phyloP scores from a whole-genome alignment of 2,797 vertebrate species.

The Melanotaenia trifasciata region DNA sequence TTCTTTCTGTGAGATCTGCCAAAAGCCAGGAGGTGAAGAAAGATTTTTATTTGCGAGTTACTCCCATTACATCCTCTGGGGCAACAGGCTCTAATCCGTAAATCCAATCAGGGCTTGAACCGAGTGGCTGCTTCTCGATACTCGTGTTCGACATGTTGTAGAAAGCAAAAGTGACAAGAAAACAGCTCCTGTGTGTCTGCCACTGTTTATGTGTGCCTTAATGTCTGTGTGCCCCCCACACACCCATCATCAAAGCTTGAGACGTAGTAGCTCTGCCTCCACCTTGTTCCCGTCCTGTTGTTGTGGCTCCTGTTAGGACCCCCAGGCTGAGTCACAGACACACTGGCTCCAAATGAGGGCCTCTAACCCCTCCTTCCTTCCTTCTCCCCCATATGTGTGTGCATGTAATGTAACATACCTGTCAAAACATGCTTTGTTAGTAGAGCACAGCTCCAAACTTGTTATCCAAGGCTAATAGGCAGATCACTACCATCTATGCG shows the following conservation, averaged over 20 bases:
- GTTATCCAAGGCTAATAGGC: constrained; percentile 69
- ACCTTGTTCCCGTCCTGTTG: constrained; percentile 53
- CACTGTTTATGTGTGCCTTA: constrained; percentile 40
- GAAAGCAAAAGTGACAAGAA: constrained; percentile 57
- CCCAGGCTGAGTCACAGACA: constrained; percentile 79
- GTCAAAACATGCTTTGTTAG: constrained; percentile 83
- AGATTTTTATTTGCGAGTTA: constrained; percentile 35
- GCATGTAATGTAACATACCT: constrained; percentile 63
- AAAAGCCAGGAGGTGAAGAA: constrained; percentile 36
- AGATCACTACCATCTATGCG: constrained; percentile 61
- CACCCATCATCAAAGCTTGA: constrained; percentile 68
- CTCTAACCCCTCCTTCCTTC: constrained; percentile 71
- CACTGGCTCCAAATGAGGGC: constrained; percentile 77
- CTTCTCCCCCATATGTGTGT: constrained; percentile 38
- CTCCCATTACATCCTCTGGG: constrained; percentile 41
- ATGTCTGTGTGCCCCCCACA: constrained; percentile 19
- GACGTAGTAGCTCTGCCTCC: constrained; percentile 56
- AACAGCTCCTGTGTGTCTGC: constrained; percentile 45
- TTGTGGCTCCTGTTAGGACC: constrained; percentile 77
- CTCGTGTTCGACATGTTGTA: constrained; percentile 12
- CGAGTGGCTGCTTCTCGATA: constrained; percentile 11
- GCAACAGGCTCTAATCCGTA: constrained; percentile 38
- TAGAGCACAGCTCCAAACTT: constrained; percentile 53
- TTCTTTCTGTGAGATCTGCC: constrained; percentile 22
- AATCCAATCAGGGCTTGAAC: constrained; percentile 38